Evolutionary conservation across 2,888 invertebrate species (phyloP), one percentile per base, ranked within the genome.

Genomic region (Lasioglossum morio): DNA sequence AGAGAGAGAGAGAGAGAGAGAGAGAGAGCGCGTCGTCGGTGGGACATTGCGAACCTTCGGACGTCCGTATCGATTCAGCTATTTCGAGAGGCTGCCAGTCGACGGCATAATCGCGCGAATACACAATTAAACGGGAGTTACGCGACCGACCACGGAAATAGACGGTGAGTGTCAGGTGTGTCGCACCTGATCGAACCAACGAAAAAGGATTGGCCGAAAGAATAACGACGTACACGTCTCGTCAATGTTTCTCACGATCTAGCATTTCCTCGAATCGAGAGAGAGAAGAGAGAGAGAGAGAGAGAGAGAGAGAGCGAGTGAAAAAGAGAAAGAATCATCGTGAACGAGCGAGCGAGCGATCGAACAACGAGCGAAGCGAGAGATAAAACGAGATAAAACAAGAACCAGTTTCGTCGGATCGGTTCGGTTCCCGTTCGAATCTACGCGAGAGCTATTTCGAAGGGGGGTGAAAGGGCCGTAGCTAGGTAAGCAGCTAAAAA

Each of bases 401-500:
- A 66, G 66, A 66, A 34, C 34, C 66, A 63, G 60, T 63, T 63
- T 63, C 60, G 27, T 63, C 30, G 60, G n/a, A 63, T 63, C 60
- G 30, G 34, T 66, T 66, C 66, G 66, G 66, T 66, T 66, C 66
- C 66, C 66, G 66, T 70, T 74, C 72, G 60, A 63, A 87, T 87
- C 78, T 79, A 79, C 72, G 81, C 46, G 23, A 23, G 23, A 70
- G 88, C 85, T 80, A 84, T 87, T 84, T 82, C 91, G 82, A 90
- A 89, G 85, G 87, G 66, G 66, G 89, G 88, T 87, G 88, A 90
- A 89, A 91, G 91, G 89, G 90, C 83, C 34, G 90, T 90, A 90
- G 93, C 91, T 93, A 92, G 92, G 92, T 91, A 90, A 92, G 91
- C 92, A 83, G 88, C 94, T 94, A 93, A 94, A 94, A 94, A 94